Evolutionary conservation across 2,113 vertebrate species (phyloP).

Genomic region (Grammomys dolichurus): DNA sequence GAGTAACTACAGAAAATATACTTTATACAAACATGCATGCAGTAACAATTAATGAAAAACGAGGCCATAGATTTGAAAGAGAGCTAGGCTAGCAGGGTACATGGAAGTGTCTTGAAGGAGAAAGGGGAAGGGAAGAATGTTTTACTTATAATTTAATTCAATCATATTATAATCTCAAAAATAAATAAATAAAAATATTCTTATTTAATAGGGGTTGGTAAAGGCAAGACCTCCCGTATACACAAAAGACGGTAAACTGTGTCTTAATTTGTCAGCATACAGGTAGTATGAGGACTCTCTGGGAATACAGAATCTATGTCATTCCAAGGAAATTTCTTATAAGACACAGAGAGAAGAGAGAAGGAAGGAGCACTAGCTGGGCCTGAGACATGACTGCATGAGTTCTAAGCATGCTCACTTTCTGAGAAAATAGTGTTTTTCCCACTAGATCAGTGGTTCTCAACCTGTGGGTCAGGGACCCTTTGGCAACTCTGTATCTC

Average conservation of each 20-base stretch:
- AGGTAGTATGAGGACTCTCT: neutral
- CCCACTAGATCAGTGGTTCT: neutral
- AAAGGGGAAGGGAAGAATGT: neutral
- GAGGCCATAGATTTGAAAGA: neutral
- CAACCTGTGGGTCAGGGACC: neutral
- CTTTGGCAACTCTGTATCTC: neutral
- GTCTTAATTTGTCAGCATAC: neutral
- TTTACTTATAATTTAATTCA: neutral
- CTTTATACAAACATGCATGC: neutral
- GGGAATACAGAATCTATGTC: neutral
- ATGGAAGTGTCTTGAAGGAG: neutral
- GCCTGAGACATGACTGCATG: neutral
- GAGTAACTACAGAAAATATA: neutral
- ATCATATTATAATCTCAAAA: neutral
- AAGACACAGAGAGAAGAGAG: neutral
- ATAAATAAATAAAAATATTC: neutral
- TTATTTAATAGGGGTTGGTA: neutral
- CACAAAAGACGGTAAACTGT: neutral
- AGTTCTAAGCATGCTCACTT: neutral
- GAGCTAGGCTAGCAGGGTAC: neutral
- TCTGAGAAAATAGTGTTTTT: constrained; percentile 12
- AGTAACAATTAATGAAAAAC: neutral
- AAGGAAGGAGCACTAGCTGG: neutral
- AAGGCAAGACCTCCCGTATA: neutral
- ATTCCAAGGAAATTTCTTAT: neutral